phyloP scores from a whole-genome alignment of 35 echinoderm and acorn worm species.

The Apostichopus californicus region DNA sequence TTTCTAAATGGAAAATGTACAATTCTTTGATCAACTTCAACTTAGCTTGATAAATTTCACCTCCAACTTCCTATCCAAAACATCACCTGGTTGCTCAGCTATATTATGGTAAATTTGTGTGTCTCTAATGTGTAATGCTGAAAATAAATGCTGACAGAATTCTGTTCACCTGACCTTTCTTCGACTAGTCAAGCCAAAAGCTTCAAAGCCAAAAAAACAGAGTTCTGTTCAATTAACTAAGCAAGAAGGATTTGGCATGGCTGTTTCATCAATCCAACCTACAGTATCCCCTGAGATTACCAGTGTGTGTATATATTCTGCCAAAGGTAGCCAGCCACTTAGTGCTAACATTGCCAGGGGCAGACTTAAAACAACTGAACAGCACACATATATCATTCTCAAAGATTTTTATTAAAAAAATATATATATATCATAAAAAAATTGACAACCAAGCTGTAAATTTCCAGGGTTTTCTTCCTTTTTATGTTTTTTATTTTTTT shows the following conservation, averaged over 20 bases:
- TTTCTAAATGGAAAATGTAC: too few species aligned
- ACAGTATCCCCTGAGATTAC: background rate
- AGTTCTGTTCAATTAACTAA: conserved; percentile 4
- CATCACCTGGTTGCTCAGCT: too few species aligned
- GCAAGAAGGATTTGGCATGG: conserved; percentile 7
- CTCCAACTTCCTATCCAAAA: too few species aligned
- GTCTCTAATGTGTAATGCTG: too few species aligned
- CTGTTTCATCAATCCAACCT: background rate
- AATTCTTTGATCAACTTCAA: too few species aligned
- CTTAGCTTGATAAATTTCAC: too few species aligned
- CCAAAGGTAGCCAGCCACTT: background rate
- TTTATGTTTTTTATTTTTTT: background rate
- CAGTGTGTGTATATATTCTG: background rate
- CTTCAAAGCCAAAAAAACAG: background rate
- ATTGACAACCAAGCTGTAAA: background rate
- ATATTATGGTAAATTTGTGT: too few species aligned
- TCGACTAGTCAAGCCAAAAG: background rate
- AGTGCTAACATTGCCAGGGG: background rate
- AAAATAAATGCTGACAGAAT: too few species aligned
- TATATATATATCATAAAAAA: background rate
- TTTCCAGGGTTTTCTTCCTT: background rate
- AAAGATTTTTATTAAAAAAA: background rate
- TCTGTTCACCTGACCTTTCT: background rate
- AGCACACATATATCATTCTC: conserved; percentile 5
- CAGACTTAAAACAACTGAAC: background rate